phyloP scores from a whole-genome alignment of 1,140 invertebrate genomes.

The Zaprionus gabonicus region DNA sequence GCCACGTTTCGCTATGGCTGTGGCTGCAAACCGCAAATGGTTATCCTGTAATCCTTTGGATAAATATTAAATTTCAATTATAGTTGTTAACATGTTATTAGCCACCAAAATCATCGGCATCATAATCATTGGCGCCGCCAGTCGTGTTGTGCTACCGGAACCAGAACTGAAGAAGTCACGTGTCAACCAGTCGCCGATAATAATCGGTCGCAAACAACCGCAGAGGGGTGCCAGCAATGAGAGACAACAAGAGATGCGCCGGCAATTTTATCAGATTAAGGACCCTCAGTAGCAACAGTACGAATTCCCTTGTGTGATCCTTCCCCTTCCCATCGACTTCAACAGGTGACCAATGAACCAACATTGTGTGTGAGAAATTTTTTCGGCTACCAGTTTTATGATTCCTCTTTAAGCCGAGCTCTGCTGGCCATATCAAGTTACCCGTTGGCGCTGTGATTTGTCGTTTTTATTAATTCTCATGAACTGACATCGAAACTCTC shows the following conservation, averaged over 20 bases:
- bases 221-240: constrained; percentile 44
- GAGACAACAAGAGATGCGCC: constrained; percentile 65
- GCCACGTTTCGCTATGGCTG: constrained; percentile 57
- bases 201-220: constrained; percentile 62
- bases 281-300: constrained; percentile 46
- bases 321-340: constrained; percentile 35
- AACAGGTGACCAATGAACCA: constrained; percentile 63
- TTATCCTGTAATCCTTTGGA: constrained; percentile 81
- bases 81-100: constrained; percentile 79
- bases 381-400: constrained; percentile 43
- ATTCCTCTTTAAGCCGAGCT: constrained; percentile 37
- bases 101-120: constrained; percentile 53
- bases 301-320: constrained; percentile 38
- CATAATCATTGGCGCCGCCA: constrained; percentile 44
- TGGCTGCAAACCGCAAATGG: constrained; percentile 68
- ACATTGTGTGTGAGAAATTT: constrained; percentile 77
- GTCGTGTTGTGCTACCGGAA: constrained; percentile 21
- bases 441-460: constrained; percentile 71
- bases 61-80: constrained; percentile 84
- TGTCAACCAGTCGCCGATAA: constrained; percentile 67
- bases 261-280: constrained; percentile 79
- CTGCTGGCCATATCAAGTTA: constrained; percentile 55
- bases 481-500: constrained; percentile 57
- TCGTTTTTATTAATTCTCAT: constrained; percentile 74
- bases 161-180: constrained; percentile 59